Conservation (phyloP, 2,797 vertebrate genomes). For the Tinamus major region DNA sequence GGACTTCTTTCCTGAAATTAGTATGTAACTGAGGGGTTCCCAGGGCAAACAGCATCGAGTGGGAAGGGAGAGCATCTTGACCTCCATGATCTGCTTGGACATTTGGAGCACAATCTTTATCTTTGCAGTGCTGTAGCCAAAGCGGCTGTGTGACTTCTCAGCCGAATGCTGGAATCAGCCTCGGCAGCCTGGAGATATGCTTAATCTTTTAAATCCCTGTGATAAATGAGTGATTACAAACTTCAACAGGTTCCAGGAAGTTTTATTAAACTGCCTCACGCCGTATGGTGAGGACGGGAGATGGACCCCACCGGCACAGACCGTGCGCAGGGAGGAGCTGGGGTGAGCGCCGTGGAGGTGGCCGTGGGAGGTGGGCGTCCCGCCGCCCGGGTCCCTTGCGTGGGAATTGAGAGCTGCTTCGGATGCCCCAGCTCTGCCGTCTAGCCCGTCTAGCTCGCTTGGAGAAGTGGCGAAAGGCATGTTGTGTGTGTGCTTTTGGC, state of each 20-base stretch:
- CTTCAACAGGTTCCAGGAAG: slow-evolving; percentile 12
- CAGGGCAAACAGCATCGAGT: slow-evolving; percentile 54
- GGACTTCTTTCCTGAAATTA: neutral
- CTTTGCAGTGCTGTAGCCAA: slow-evolving; percentile 29
- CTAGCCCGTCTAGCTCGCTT: neutral
- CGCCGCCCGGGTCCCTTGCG: neutral
- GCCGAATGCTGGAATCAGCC: neutral
- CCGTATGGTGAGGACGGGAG: accelerated
- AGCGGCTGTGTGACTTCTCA: neutral
- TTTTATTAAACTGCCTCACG: neutral
- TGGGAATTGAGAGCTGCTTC: neutral
- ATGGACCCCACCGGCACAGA: neutral
- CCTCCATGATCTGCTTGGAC: slow-evolving; percentile 54
- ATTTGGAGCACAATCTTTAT: slow-evolving; percentile 48
- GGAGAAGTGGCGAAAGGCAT: neutral
- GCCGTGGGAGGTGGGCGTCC: neutral
- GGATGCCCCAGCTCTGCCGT: accelerated
- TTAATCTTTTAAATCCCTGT: slow-evolving; percentile 4
- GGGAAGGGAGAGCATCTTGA: slow-evolving; percentile 41
- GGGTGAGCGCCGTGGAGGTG: neutral
- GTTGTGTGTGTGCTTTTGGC: neutral
- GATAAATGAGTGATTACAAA: neutral
- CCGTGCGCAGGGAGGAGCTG: neutral
- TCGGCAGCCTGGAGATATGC: neutral
- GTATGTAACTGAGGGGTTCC: slow-evolving; percentile 19